phyloP scores from a whole-genome alignment of 2,888 invertebrate species.

The Nemapogon koenigi region DNA sequence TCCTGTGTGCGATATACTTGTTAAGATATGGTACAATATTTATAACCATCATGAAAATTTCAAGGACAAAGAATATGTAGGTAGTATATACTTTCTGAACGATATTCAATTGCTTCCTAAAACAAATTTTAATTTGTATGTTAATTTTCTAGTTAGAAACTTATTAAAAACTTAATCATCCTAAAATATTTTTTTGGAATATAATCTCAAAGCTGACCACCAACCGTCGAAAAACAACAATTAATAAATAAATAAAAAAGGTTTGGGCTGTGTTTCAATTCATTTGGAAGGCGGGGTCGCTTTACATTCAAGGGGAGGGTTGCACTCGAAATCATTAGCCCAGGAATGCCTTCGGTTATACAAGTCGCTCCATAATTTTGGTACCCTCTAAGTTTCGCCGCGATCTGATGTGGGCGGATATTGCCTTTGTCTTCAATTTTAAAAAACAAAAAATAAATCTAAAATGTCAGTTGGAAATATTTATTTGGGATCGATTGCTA shows the following conservation, averaged over 20 bases:
- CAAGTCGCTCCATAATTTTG: slow-evolving; percentile 50
- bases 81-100: too few relatives aligned
- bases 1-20: too few relatives aligned
- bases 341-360: slow-evolving; percentile 51
- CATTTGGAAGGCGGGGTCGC: slow-evolving; percentile 56
- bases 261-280: slow-evolving; percentile 55
- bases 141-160: slow-evolving; percentile 3
- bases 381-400: slow-evolving; percentile 33
- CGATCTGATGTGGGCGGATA: slow-evolving; percentile 52
- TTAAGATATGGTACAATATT: too few relatives aligned
- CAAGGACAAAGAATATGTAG: too few relatives aligned
- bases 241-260: slow-evolving; percentile 50
- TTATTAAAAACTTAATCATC: slow-evolving; percentile 8
- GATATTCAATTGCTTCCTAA: too few relatives aligned
- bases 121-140: too few relatives aligned
- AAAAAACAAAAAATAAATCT: slow-evolving; percentile 35
- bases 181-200: slow-evolving; percentile 1
- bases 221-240: slow-evolving; percentile 50
- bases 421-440: slow-evolving; percentile 52
- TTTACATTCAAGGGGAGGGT: slow-evolving; percentile 64
- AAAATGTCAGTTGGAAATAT: slow-evolving; percentile 51
- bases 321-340: slow-evolving; percentile 60
- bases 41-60: too few relatives aligned
- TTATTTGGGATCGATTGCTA: slow-evolving; percentile 44
- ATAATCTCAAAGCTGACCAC: slow-evolving; percentile 22